Conservation (phyloP, 1,140 invertebrate genomes). For the Heliothis subflexa region DNA sequence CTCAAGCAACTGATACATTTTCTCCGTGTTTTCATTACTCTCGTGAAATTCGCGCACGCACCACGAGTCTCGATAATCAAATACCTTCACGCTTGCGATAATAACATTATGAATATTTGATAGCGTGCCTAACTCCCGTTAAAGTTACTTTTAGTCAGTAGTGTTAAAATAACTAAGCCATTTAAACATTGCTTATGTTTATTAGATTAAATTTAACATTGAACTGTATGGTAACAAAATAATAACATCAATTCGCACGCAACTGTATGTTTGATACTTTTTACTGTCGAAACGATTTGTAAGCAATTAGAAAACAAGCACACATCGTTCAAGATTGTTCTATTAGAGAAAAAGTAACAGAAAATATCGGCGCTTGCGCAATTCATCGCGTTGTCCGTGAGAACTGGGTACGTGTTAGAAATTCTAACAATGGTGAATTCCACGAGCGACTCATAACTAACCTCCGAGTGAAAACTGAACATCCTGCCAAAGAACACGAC, state of each 20-base stretch:
- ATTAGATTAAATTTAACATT: background rate
- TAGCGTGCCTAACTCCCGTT: slow-evolving; percentile 49
- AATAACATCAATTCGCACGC: slow-evolving; percentile 1
- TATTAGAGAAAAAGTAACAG: slow-evolving; percentile 43
- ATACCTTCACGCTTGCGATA: slow-evolving; percentile 79
- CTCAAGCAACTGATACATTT: slow-evolving; percentile 74
- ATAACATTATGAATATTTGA: slow-evolving; percentile 68
- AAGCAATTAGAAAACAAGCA: slow-evolving; percentile 15
- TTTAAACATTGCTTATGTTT: slow-evolving; percentile 20
- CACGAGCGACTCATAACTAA: slow-evolving; percentile 56
- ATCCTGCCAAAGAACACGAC: slow-evolving; percentile 44
- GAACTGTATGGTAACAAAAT: background rate
- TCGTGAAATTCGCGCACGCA: slow-evolving; percentile 79
- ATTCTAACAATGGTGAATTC: slow-evolving; percentile 64
- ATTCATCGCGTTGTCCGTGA: slow-evolving; percentile 63
- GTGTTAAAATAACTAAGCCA: slow-evolving; percentile 36
- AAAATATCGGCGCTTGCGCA: slow-evolving; percentile 59
- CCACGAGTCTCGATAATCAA: slow-evolving; percentile 70
- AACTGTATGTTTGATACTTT: background rate
- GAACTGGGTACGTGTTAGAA: slow-evolving; percentile 78
- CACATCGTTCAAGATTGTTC: slow-evolving; percentile 34
- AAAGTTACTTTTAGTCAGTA: slow-evolving; percentile 35
- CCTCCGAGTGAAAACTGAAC: slow-evolving; percentile 51
- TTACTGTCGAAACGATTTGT: background rate
- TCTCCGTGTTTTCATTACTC: slow-evolving; percentile 80